phyloP scores from a whole-genome alignment of 2,113 vertebrate species.

The Aphelocoma coerulescens region DNA sequence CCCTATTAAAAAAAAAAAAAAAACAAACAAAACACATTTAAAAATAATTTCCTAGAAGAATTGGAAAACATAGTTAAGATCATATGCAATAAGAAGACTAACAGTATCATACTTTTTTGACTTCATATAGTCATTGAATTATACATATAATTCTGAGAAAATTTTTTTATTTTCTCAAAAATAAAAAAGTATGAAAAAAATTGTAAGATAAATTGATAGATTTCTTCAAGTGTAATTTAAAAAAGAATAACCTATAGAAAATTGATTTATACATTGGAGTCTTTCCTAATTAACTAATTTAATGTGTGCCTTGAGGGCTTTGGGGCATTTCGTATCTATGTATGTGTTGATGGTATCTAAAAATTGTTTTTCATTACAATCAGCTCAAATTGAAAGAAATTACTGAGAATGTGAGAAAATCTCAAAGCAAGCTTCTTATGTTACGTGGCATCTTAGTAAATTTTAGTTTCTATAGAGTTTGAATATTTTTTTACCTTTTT shows the following conservation, averaged over 20 bases:
- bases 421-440: neutral
- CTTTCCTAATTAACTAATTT: constrained; percentile 4
- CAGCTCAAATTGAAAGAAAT: neutral
- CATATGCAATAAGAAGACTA: neutral
- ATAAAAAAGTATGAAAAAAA: neutral
- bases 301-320: neutral
- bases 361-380: constrained; percentile 26
- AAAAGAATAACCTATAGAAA: neutral
- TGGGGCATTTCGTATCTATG: neutral
- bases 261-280: neutral
- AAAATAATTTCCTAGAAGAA: neutral
- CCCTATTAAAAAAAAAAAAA: neutral
- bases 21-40: too few species aligned
- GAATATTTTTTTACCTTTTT: neutral
- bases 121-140: neutral
- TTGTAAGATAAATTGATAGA: neutral
- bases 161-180: neutral
- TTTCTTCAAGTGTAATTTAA: neutral
- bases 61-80: neutral
- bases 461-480: neutral
- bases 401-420: neutral
- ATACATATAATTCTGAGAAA: neutral
- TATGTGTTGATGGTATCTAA: neutral
- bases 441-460: neutral
- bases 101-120: neutral